These are phyloP conservation scores for Dendroctonus valens DNA, from an alignment of 1,140 invertebrate species.

Conservation along the genomic window DNA sequence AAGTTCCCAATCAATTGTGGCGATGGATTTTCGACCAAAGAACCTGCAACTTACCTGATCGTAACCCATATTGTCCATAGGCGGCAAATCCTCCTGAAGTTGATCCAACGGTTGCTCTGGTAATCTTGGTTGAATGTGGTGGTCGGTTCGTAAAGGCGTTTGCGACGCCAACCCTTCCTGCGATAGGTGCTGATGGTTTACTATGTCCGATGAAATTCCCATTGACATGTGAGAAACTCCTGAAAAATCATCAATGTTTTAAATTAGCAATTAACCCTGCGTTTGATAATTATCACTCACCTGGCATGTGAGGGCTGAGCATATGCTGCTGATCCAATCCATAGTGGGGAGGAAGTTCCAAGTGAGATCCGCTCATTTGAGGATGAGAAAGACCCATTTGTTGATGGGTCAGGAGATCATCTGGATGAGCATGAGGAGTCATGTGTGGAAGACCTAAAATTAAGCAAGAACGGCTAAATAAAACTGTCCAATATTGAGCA, in stretches of 20 bases:
- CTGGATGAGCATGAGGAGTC: conserved; percentile 29
- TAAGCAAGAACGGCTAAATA: conserved; percentile 12
- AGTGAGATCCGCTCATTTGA: background rate
- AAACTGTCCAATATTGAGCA: background rate
- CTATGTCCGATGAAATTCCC: conserved; percentile 7
- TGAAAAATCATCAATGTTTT: conserved; percentile 4
- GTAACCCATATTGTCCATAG: conserved; percentile 70
- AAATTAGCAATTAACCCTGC: background rate
- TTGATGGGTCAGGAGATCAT: conserved; percentile 23
- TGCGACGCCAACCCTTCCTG: conserved; percentile 24
- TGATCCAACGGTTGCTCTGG: conserved; percentile 39
- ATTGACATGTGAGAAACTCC: conserved; percentile 7
- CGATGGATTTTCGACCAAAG: background rate
- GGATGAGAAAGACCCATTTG: conserved; percentile 17
- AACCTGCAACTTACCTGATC: conserved; percentile 52
- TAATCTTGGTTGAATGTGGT: conserved; percentile 42
- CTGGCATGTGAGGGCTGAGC: conserved; percentile 14
- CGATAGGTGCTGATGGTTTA: conserved; percentile 1
- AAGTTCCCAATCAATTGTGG: background rate
- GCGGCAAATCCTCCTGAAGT: conserved; percentile 49
- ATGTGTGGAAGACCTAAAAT: conserved; percentile 28
- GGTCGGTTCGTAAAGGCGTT: conserved; percentile 36
- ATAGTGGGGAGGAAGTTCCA: conserved; percentile 14
- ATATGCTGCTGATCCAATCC: conserved; percentile 23
- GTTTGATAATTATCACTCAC: background rate